Base-by-base conservation (phyloP, 2,113 vertebrate genomes). In the Pipra filicauda region DNA sequence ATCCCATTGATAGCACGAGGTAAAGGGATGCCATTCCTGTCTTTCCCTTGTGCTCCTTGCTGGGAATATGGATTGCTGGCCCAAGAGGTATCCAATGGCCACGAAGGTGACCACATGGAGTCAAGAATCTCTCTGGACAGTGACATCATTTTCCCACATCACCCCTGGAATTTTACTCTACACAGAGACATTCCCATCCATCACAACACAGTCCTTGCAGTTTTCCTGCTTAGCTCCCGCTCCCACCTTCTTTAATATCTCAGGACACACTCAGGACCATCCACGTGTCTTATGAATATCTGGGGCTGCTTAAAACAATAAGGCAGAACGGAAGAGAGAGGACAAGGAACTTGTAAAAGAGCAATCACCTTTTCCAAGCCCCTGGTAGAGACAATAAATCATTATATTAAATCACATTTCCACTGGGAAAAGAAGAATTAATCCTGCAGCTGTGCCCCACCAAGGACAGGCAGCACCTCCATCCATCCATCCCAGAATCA, bases 1-100 rank as follows among this genome's bases (percentile, higher is more conserved):
- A 88, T 33, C 71, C 91, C 85, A 88, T 15, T 12, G 81, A 94
- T n/a, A 55, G 78, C 66, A 62, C 55, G 37, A 85, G 94, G 91
- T 48, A 88, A 91, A 57, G 61, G 71, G 80, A 24, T 1, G 2
- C 44, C 44, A 57, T 33, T 61, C 88, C 93, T 78, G 79, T 16
- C 71, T 48, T 23, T 43, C 30, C 81, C 71, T 39, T 5, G 6
- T 22, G 39, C 27, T 59, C 51, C 70, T 85, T 14, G 39, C 59
- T 85, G 87, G 71, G 66, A 95, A 74, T 23, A 44, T 62, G 85
- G 59, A 55, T 3, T 39, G 43, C 62, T 51, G 69, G 69, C 69
- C 84, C 3, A 0, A 62, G 19, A 80, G 46, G 59, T 20, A 57
- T 35, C 83, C 0, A 0, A 11, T 0, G 19, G 44, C 26, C 43